phyloP scores from a whole-genome alignment of 1,140 invertebrate genomes.

The Fopius arisanus region DNA sequence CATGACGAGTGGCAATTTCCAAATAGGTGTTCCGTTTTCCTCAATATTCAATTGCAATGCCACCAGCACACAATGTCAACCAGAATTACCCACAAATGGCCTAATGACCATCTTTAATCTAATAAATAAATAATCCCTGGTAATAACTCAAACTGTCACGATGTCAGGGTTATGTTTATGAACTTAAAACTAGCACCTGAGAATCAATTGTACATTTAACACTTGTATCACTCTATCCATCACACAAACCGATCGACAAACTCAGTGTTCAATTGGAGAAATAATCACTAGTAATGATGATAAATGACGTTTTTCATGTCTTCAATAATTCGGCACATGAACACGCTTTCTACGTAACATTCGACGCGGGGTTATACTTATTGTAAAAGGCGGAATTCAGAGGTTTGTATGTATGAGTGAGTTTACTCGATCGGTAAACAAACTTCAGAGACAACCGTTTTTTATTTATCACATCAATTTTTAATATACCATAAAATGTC shows the following conservation, averaged over 20 bases:
- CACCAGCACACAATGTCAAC: neutral
- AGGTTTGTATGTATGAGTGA: neutral
- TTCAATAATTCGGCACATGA: neutral
- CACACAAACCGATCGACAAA: neutral
- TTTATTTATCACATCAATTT: no score
- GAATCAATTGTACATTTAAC: neutral
- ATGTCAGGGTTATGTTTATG: conserved; percentile 22
- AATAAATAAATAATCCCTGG: conserved; percentile 3
- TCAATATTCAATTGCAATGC: neutral
- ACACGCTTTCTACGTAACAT: neutral
- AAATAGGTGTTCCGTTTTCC: neutral
- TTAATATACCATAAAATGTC: no score
- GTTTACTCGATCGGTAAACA: conserved; percentile 9
- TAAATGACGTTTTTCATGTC: neutral
- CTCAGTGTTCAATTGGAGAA: neutral
- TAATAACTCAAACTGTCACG: conserved; percentile 11
- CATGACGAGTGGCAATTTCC: neutral
- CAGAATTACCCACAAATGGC: neutral
- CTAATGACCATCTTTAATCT: neutral
- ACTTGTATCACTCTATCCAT: neutral
- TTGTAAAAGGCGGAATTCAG: neutral
- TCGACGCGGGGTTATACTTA: neutral
- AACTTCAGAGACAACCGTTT: neutral
- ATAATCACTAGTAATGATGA: neutral
- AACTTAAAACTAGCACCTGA: neutral